These are phyloP conservation scores for Rhadina sibilatrix DNA, from an alignment of 2,113 vertebrate genomes.

Conservation along the genomic window DNA sequence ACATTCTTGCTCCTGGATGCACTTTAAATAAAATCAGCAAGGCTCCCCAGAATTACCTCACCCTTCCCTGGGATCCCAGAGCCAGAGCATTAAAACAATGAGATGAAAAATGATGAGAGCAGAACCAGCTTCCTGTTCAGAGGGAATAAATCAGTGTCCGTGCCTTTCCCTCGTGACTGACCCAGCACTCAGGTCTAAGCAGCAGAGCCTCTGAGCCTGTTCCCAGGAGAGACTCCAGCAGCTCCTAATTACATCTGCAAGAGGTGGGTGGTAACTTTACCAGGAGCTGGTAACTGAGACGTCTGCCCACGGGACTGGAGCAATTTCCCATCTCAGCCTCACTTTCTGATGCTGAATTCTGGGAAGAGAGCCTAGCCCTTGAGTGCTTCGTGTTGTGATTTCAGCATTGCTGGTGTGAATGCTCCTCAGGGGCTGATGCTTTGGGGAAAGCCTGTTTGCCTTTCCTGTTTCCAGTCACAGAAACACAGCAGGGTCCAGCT, in stretches of 20 bases:
- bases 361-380: neutral
- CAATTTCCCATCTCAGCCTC: neutral
- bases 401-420: fast-evolving
- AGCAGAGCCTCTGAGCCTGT: neutral
- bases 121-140: neutral
- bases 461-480: fast-evolving
- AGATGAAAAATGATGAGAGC: neutral
- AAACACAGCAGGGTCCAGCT: neutral
- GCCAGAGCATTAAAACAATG: neutral
- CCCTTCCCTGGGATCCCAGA: neutral
- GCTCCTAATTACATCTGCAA: neutral
- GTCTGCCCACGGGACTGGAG: neutral
- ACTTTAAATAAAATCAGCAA: slow-evolving; percentile 17
- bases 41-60: neutral
- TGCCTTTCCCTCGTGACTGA: neutral
- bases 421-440: neutral
- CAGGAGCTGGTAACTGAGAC: neutral
- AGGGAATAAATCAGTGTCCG: neutral
- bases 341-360: neutral
- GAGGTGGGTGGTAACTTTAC: neutral
- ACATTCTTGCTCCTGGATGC: neutral
- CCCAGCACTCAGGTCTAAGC: neutral
- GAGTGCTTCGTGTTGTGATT: neutral
- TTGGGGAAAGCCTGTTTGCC: neutral
- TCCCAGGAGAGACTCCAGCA: neutral